Evolutionary conservation across 2,888 invertebrate genomes (phyloP).

Genomic region (Unio delphinus): DNA sequence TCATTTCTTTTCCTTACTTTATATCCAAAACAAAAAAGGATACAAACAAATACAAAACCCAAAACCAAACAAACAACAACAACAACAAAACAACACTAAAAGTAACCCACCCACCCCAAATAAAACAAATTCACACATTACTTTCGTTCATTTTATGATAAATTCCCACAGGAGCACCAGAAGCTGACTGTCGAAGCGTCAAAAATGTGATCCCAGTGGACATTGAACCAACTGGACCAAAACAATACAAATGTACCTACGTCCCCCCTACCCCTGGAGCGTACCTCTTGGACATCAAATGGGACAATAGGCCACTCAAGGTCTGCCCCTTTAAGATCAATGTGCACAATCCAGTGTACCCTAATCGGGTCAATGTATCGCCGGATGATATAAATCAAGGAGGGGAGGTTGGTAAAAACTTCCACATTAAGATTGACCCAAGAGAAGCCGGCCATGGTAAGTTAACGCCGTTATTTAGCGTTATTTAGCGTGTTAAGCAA

Average conservation of each 20-base stretch:
- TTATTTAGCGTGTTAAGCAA: neutral
- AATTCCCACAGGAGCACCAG: slow-evolving; percentile 41
- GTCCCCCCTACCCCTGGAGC: slow-evolving; percentile 53
- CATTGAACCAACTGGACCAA: slow-evolving; percentile 31
- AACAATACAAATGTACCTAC: slow-evolving; percentile 52
- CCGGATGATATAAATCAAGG: slow-evolving; percentile 27
- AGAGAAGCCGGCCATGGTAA: slow-evolving; percentile 52
- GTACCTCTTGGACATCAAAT: slow-evolving; percentile 55
- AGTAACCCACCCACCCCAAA: too few relatives aligned
- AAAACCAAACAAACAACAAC: too few relatives aligned
- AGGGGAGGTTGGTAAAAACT: slow-evolving; percentile 41
- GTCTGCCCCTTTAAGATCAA: slow-evolving; percentile 61
- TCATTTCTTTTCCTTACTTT: too few relatives aligned
- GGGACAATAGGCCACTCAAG: slow-evolving; percentile 56
- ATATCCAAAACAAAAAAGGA: too few relatives aligned
- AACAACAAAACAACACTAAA: too few relatives aligned
- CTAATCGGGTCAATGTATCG: slow-evolving; percentile 36
- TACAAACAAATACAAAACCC: too few relatives aligned
- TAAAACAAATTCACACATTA: too few relatives aligned
- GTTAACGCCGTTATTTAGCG: neutral
- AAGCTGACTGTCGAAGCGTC: slow-evolving; percentile 38
- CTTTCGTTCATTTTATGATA: too few relatives aligned
- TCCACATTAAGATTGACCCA: slow-evolving; percentile 52
- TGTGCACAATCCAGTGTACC: slow-evolving; percentile 46
- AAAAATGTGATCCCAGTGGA: slow-evolving; percentile 41